Conservation (phyloP, 2,113 vertebrate species). For the Scartelaos histophorus region DNA sequence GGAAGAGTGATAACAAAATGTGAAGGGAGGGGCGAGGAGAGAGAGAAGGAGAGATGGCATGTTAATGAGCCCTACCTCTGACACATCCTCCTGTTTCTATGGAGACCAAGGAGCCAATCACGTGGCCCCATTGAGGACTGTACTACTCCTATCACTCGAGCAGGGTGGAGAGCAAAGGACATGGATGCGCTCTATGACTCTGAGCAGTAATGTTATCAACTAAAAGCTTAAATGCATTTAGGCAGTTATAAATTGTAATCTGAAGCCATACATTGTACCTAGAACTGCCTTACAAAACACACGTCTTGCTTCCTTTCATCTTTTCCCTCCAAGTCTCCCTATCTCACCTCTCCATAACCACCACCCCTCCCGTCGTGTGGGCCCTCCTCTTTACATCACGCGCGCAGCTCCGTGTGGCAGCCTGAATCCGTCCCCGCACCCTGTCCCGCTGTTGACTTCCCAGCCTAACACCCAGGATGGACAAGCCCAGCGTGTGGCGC, state of each 20-base stretch:
- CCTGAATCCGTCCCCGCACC: constrained; percentile 52
- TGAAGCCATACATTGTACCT: background rate
- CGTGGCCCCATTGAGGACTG: constrained; percentile 60
- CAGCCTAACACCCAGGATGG: constrained; percentile 64
- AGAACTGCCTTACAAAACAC: constrained; percentile 1
- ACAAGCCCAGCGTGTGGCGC: constrained; percentile 76
- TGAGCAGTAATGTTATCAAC: constrained; percentile 29
- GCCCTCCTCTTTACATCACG: constrained; percentile 76
- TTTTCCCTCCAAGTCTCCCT: constrained; percentile 19
- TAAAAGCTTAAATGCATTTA: constrained; percentile 13
- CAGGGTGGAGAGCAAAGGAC: constrained; percentile 60
- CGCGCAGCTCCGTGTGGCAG: constrained; percentile 55
- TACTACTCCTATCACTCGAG: constrained; percentile 67
- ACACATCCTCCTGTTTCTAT: constrained; percentile 83
- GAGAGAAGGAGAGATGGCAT: constrained; percentile 46
- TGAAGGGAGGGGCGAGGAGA: constrained; percentile 35
- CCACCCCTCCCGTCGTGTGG: constrained; percentile 57
- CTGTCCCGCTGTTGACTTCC: constrained; percentile 51
- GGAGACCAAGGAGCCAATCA: constrained; percentile 80
- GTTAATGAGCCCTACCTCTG: constrained; percentile 73
- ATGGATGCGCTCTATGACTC: constrained; percentile 40
- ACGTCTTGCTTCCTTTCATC: constrained; percentile 15
- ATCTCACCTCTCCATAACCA: constrained; percentile 21
- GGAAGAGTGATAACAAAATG: constrained; percentile 53
- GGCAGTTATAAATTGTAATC: constrained; percentile 1